These are phyloP conservation scores for Lasiurus cinereus DNA, from an alignment of 2,113 vertebrate species.

Conservation along the genomic window DNA sequence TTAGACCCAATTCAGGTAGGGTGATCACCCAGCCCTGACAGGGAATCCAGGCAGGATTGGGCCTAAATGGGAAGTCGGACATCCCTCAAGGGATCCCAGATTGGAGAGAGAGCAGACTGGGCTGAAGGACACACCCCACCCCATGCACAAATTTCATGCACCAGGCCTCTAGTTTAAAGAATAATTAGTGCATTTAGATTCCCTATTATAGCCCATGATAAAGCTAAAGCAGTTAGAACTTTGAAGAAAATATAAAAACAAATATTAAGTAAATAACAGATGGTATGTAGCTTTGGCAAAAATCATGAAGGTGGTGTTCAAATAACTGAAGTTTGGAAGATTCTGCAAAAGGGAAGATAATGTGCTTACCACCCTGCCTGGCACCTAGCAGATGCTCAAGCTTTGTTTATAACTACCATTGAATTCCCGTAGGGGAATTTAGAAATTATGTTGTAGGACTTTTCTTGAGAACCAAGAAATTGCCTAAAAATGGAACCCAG, in stretches of 20 bases:
- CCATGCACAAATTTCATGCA: too few species aligned
- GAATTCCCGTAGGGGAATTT: neutral
- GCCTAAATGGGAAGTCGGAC: too few species aligned
- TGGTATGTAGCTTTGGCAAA: neutral
- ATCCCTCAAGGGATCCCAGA: too few species aligned
- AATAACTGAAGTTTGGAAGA: neutral
- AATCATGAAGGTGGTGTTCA: neutral
- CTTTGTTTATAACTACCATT: neutral
- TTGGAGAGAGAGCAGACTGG: too few species aligned
- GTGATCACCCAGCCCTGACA: too few species aligned
- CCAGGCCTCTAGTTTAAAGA: neutral
- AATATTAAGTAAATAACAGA: slow-evolving; percentile 27
- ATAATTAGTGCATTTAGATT: neutral
- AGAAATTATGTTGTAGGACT: neutral
- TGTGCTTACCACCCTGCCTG: neutral
- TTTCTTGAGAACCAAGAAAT: slow-evolving; percentile 26
- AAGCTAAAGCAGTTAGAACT: slow-evolving; percentile 24
- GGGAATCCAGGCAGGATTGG: too few species aligned
- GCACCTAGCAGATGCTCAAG: neutral
- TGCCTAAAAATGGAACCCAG: neutral
- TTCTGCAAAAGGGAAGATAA: neutral
- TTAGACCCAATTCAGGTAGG: too few species aligned
- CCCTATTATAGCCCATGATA: neutral
- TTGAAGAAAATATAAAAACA: neutral
- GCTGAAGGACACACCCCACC: too few species aligned